Evolutionary conservation across 2,113 vertebrate genomes (phyloP).

Genomic region (Dasyornis broadbenti): DNA sequence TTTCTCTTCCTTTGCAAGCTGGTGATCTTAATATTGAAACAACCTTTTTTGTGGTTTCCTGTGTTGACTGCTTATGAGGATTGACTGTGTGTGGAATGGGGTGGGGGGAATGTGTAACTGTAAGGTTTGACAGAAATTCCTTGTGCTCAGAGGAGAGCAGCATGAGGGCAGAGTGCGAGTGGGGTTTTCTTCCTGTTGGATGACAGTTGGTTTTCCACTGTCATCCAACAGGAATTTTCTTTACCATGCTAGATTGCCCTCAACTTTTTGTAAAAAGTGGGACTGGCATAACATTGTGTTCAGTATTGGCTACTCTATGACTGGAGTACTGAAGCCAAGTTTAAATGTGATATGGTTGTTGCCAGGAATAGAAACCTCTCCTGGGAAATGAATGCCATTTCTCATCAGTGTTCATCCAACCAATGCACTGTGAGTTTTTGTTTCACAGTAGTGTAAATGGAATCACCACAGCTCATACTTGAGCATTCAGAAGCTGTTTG

Average conservation of each 20-base stretch:
- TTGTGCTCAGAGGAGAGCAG: not conserved
- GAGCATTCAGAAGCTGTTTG: not conserved
- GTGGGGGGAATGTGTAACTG: not conserved
- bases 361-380: constrained; percentile 1
- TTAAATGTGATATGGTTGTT: constrained; percentile 1
- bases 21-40: not conserved
- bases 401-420: not conserved
- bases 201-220: not conserved
- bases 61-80: not conserved
- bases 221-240: no score
- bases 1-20: not conserved
- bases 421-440: not conserved
- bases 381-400: not conserved
- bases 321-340: not conserved
- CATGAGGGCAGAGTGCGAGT: not conserved
- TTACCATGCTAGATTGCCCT: not conserved
- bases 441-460: not conserved
- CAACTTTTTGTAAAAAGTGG: not conserved
- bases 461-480: not conserved
- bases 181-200: not conserved
- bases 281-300: not conserved
- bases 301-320: not conserved
- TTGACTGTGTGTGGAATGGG: not conserved
- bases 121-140: not conserved
- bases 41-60: not conserved